Base-by-base conservation (phyloP, 2,888 invertebrate genomes). In the Galeruca laticollis region DNA sequence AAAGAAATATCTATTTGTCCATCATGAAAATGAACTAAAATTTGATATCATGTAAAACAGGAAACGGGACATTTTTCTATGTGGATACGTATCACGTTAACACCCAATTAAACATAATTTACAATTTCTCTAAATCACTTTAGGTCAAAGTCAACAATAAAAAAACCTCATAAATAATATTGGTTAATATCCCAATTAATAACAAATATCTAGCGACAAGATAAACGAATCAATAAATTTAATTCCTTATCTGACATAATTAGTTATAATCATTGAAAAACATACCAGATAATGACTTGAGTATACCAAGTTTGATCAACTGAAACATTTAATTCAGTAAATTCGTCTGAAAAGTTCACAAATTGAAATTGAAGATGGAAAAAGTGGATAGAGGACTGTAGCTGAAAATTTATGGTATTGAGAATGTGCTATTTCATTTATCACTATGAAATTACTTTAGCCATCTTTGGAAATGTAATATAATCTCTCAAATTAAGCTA, bases 141-240 rank as follows among this genome's bases (percentile, higher is more conserved):
- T 18, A 62, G 62, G 62, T 62, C 52, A 62, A 51, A 62, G 37
- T 62, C 52, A 60, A 21, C 59, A 59, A 59, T 9, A 26, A 35
- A 59, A 40, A 33, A 51, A 35, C 35, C 31, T n/a, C 61, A 49
- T 61, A 61, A 51, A 61, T 61, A 33, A 61, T 61, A 26, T 51
- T 61, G 15, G 33, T 51, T 49, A 51, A 61, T 35, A 51, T 51
- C 61, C 61, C 61, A 61, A 61, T 61, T 61, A 61, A 61, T 61
- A 61, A 61, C 61, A 52, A 62, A 62, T 21, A 18, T 33, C 21
- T 31, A 26, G 43, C 18, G 56, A 56, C 37, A 63, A 63, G 63
- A 63, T 54, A 56, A 37, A 20, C 9, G 6, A 2, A 10, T 54
- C 35, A 63, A 56, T 63, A 54, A 54, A 63, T 63, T 56, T 43